These are phyloP conservation scores for Spermophilus dauricus DNA, from an alignment of 2,113 vertebrate genomes.

Conservation along the genomic window DNA sequence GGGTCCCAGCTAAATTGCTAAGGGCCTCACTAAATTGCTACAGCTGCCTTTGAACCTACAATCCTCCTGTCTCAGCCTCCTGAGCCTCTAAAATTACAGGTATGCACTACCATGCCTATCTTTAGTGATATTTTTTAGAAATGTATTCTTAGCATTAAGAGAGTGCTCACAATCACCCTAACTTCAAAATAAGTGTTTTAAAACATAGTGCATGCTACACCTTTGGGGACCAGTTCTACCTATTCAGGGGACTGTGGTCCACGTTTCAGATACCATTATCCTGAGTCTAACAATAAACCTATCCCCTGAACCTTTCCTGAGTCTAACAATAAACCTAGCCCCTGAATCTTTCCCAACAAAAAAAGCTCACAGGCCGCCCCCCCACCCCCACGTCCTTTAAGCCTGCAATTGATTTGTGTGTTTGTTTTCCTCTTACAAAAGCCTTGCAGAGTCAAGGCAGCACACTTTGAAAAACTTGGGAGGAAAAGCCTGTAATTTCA, in stretches of 20 bases:
- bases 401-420: not conserved
- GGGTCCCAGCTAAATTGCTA: too few species aligned
- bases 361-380: not conserved
- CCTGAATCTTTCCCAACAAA: not conserved
- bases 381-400: not conserved
- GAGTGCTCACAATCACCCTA: not conserved
- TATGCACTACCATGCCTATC: too few species aligned
- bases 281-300: not conserved
- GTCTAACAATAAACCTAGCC: not conserved
- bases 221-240: too few species aligned
- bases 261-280: rapidly evolving
- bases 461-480: not conserved
- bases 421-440: not conserved
- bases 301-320: not conserved
- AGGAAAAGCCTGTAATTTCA: not conserved
- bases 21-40: too few species aligned
- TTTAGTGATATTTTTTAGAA: not conserved
- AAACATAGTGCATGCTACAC: not conserved
- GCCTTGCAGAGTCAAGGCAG: not conserved
- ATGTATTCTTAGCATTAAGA: constrained; percentile 18
- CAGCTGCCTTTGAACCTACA: too few species aligned
- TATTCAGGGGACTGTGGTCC: not conserved
- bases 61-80: too few species aligned
- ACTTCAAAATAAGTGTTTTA: constrained; percentile 42
- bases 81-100: too few species aligned